These are phyloP conservation scores for Urosaurus nigricauda DNA, from an alignment of 2,797 vertebrate genomes.

Conservation along the genomic window DNA sequence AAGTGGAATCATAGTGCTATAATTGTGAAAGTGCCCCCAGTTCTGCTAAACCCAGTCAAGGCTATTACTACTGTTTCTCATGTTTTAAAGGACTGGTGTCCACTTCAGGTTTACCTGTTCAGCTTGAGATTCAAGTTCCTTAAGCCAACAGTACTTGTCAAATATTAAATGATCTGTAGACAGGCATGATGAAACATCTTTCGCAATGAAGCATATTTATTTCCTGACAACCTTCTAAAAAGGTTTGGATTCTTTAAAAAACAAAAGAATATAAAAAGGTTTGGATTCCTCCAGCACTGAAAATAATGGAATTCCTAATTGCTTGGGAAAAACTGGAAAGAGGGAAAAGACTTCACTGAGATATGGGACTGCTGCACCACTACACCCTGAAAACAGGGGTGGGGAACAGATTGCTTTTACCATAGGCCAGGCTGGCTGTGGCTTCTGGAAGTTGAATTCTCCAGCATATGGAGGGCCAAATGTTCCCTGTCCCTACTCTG, in stretches of 20 bases:
- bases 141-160: conserved; percentile 9
- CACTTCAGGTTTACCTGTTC: neutral
- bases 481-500: neutral
- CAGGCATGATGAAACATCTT: neutral
- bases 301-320: neutral
- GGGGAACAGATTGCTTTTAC: neutral
- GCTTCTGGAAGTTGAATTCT: neutral
- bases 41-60: conserved; percentile 6
- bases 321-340: neutral
- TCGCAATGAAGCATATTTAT: conserved; percentile 26
- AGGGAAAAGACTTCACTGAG: neutral
- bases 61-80: neutral
- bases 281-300: neutral
- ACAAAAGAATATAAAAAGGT: too few relatives aligned
- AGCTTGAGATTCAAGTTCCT: neutral
- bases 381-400: neutral
- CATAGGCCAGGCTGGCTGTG: neutral
- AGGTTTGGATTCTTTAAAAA: neutral
- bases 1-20: too few relatives aligned
- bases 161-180: neutral
- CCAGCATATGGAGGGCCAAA: neutral
- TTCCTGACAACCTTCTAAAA: conserved; percentile 20
- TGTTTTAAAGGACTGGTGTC: neutral
- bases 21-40: too few relatives aligned
- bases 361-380: neutral